Evolutionary conservation across 2,113 vertebrate species (phyloP), one percentile per base, ranked within the genome.

Genomic region (Pygoscelis antarcticus): DNA sequence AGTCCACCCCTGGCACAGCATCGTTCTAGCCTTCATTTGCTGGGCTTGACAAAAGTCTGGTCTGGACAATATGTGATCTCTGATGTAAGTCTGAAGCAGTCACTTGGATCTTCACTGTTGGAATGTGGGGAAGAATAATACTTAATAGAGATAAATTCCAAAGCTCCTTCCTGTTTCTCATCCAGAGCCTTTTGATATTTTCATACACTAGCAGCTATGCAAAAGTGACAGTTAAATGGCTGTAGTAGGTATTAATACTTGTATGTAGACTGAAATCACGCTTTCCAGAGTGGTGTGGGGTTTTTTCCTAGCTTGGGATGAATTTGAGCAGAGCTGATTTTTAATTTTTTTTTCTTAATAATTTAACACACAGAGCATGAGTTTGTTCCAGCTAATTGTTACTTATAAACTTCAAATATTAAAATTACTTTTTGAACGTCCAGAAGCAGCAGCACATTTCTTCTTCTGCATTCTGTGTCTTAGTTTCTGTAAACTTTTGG

Each of bases 21-120:
- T 51, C 1, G 0, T 23, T 62, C 29, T 3, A 7, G 52, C 49
- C 60, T 46, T 40, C 6, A 0, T 38, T 42, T 72, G 40, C 49
- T 46, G 26, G n/a, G 26, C 40, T 26, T 18, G 42, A 20, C 51
- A 54, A 7, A 83, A 58, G 13, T 34, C 51, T 38, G 16, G 27
- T 42, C 32, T 44, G 62, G n/a, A 12, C 1, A 0, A 11, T 26
- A 51, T 18, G 40, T 27, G 40, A 44, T 62, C 55, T 52, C 34
- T 64, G 61, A 3, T 69, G 14, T 44, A 44, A 72, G 27, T 70
- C 55, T 36, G 47, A 55, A 36, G 36, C 25, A 14, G 30, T 55
- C 27, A 6, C 61, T 69, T 75, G 42, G 44, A 62, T 87, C 64
- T 77, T 78, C 18, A 7, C 70, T 74, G 36, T 21, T 68, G 60